Evolutionary conservation across 2,797 vertebrate species (phyloP).

Genomic region (Astyanax mexicanus): DNA sequence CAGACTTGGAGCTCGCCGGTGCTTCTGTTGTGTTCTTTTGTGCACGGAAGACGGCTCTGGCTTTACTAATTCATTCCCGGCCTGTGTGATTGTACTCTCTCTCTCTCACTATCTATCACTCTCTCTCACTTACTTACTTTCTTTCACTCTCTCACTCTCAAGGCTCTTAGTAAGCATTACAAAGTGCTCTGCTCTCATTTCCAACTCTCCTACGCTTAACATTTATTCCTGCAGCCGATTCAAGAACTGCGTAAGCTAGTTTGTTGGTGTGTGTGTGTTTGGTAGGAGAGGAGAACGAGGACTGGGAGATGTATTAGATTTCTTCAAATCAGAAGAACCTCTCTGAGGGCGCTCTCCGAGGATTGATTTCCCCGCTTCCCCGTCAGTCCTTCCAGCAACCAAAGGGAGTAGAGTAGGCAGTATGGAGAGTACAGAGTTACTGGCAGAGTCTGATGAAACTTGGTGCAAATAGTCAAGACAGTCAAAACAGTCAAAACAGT

Average conservation of each 20-base stretch:
- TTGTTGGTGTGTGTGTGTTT: slow-evolving; percentile 26
- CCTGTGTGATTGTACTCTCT: neutral
- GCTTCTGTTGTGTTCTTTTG: neutral
- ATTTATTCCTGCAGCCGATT: neutral
- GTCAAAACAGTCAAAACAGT: neutral
- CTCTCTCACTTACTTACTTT: neutral
- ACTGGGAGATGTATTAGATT: neutral
- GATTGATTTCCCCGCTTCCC: neutral
- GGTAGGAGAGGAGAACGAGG: neutral
- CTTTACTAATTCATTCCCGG: slow-evolving; percentile 31
- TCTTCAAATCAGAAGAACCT: neutral
- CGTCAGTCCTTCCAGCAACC: neutral
- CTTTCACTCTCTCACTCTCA: neutral
- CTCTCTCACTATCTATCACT: neutral
- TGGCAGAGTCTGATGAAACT: neutral
- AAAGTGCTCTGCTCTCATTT: slow-evolving; percentile 32
- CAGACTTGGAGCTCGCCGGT: neutral
- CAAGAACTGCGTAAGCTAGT: neutral
- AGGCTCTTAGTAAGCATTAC: slow-evolving; percentile 10
- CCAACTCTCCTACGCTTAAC: slow-evolving; percentile 4
- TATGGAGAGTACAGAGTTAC: neutral
- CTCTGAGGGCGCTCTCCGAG: neutral
- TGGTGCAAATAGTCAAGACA: neutral
- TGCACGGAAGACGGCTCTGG: neutral
- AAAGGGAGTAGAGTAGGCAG: neutral